Conservation (phyloP, 2,113 vertebrate species). For the Campylomormyrus numenius region DNA sequence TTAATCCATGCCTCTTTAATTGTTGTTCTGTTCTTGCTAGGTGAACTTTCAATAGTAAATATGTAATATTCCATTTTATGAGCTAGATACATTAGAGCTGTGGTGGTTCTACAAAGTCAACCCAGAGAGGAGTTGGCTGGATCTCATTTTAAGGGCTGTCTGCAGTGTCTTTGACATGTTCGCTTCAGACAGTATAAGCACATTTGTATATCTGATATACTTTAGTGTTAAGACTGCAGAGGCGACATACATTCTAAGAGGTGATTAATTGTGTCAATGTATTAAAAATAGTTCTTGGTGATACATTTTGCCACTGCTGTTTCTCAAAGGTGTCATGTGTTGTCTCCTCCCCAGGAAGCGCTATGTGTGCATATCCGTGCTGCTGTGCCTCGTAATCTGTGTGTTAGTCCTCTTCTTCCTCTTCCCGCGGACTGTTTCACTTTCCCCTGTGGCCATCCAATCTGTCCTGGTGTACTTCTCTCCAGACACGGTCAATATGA, state of each 20-base stretch:
- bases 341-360: conserved; percentile 68
- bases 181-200: neutral
- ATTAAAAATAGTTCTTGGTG: neutral
- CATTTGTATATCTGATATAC: neutral
- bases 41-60: neutral
- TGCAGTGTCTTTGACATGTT: neutral
- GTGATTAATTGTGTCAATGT: neutral
- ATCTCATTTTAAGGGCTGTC: neutral
- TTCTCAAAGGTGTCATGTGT: neutral
- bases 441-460: conserved; percentile 76
- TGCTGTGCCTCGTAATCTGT: conserved; percentile 70
- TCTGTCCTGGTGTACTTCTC: conserved; percentile 74
- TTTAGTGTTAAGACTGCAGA: neutral
- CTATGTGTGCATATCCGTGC: conserved; percentile 77
- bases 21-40: neutral
- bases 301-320: neutral
- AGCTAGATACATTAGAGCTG: neutral
- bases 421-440: conserved; percentile 82
- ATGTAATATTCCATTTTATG: neutral
- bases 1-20: neutral
- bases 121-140: neutral
- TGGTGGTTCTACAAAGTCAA: neutral
- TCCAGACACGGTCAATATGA: conserved; percentile 40
- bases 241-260: neutral
- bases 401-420: conserved; percentile 88